Evolutionary conservation across 2,888 invertebrate species (phyloP).

Genomic region (Enchytraeus crypticus): DNA sequence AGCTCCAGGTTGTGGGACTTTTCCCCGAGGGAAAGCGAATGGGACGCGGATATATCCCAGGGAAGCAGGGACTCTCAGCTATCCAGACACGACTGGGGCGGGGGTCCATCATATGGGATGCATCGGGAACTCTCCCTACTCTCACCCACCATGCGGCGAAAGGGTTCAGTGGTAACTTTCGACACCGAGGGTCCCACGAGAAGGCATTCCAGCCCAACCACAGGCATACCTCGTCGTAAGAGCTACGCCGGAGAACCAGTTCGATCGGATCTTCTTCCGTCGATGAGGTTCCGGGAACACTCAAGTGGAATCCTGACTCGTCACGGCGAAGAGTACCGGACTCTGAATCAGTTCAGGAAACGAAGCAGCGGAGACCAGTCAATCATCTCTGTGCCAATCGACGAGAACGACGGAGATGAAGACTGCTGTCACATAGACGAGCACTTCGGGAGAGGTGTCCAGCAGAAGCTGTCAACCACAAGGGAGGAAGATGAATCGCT

Average conservation of each 20-base stretch:
- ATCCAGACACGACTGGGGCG: conserved; percentile 8
- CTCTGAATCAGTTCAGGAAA: conserved; percentile 10
- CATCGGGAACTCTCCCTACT: conserved; percentile 7
- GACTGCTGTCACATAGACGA: no score
- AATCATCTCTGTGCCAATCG: conserved; percentile 15
- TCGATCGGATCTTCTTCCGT: no score
- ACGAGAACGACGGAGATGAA: conserved; percentile 17
- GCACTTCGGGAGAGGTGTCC: no score
- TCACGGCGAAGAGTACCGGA: neutral
- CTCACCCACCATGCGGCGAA: conserved; percentile 11
- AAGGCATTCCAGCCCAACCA: conserved; percentile 27
- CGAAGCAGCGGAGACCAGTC: conserved; percentile 16
- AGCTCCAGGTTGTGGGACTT: conserved; percentile 28
- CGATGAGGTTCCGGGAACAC: no score
- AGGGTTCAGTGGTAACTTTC: conserved; percentile 21
- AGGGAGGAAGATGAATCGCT: neutral
- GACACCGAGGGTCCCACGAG: conserved; percentile 19
- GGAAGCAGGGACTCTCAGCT: conserved; percentile 13
- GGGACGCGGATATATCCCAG: conserved; percentile 22
- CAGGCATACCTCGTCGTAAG: no score
- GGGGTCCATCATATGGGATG: conserved; percentile 3
- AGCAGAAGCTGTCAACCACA: no score
- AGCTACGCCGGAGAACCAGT: no score
- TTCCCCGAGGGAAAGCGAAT: conserved; percentile 26
- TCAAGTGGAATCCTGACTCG: no score